phyloP scores from a whole-genome alignment of 1,140 invertebrate species.

The Drosophila nebulosa region DNA sequence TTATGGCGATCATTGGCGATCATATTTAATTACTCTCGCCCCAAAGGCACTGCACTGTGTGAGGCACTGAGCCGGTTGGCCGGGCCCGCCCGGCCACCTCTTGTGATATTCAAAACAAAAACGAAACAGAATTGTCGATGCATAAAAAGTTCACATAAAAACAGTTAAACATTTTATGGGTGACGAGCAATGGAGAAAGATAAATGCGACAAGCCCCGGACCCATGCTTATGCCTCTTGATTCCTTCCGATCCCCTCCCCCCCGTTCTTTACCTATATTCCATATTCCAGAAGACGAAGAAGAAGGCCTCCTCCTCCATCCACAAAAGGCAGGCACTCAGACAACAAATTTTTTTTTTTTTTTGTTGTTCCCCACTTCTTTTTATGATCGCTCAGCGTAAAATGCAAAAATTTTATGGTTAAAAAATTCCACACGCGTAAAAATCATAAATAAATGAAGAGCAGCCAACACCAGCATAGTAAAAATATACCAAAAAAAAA shows the following conservation, averaged over 20 bases:
- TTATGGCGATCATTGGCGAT: background rate
- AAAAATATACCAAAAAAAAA: constrained; percentile 9
- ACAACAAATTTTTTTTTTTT: constrained; percentile 1
- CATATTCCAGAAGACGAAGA: background rate
- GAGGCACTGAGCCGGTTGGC: too few relatives aligned
- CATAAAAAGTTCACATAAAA: constrained; percentile 60
- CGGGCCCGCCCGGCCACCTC: too few relatives aligned
- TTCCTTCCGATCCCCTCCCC: background rate
- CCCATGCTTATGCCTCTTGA: background rate
- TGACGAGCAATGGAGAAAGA: constrained; percentile 14
- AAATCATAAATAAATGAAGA: constrained; percentile 74
- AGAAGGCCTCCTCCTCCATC: background rate
- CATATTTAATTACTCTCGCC: background rate
- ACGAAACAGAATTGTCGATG: background rate
- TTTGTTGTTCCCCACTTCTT: background rate
- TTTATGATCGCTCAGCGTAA: constrained; percentile 61
- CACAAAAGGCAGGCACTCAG: constrained; percentile 16
- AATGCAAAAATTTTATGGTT: constrained; percentile 68
- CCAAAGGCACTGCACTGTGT: background rate
- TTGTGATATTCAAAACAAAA: background rate
- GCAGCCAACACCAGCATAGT: constrained; percentile 65
- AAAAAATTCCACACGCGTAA: constrained; percentile 66
- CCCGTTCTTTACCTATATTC: background rate
- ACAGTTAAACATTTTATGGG: constrained; percentile 57
- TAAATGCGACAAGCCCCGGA: constrained; percentile 33